Base-by-base conservation (phyloP, 2,113 vertebrate genomes). In the Bubo blakistoni region DNA sequence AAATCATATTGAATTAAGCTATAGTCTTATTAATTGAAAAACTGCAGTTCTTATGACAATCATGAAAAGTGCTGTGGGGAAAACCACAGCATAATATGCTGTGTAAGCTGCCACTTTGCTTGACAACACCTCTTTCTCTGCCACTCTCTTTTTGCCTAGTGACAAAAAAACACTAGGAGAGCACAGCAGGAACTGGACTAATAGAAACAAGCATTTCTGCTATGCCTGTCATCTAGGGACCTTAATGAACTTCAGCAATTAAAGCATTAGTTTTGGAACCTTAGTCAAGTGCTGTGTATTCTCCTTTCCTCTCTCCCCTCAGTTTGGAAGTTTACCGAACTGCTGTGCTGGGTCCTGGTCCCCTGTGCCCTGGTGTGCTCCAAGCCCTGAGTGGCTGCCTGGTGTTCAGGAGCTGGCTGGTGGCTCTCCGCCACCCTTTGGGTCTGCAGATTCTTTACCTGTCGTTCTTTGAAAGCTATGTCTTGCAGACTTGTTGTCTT, bases 121-220 rank as follows among this genome's bases (percentile, higher is more conserved):
- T 91, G 62, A 78, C 81, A 90, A 6, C 62, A n/a, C 63, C 66
- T 84, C 70, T 66, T 55, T 88, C 71, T 74, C 70, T 95, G 81
- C 85, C 70, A 57, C 25, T n/a, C n/a, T n/a, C n/a, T n/a, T n/a
- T n/a, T n/a, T n/a, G n/a, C n/a, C n/a, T n/a, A 80, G 58, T 70
- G 95, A 77, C 0, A 2, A 9, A 91, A 91, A 55, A 88, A 78
- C 82, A 83, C 54, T 76, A 65, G 96, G 71, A 52, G 69, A 85
- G 89, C 94, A 86, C 92, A 97, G 89, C 94, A 65, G 94, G 93
- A 79, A 71, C 42, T 86, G 86, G 79, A 46, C 84, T 96, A 81
- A 84, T 77, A 72, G 78, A 72, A 83, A 69, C 38, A 63, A 88
- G 69, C 44, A 20, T 58, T 88, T 92, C 81, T 92, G 47, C 86